phyloP scores from a whole-genome alignment of 2,113 vertebrate species.

The Seriola aureovittata region DNA sequence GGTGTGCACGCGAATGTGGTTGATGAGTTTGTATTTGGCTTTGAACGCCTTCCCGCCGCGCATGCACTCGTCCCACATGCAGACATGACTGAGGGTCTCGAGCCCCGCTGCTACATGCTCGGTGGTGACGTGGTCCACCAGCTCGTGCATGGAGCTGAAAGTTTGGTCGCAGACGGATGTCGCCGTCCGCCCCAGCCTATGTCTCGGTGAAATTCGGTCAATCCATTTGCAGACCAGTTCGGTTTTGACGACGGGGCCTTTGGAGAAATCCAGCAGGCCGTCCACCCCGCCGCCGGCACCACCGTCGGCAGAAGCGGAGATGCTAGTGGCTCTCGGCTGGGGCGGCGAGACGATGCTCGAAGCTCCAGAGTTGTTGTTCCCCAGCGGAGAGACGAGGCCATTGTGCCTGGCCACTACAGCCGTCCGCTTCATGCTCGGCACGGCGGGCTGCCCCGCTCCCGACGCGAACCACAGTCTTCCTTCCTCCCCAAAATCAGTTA shows the following conservation, averaged over 20 bases:
- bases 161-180: constrained; percentile 91
- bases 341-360: constrained; percentile 89
- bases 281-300: constrained; percentile 50
- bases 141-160: constrained; percentile 98
- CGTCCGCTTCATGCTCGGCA: constrained; percentile 78
- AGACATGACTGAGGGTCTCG: constrained; percentile 95
- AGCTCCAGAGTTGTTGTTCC: constrained; percentile 94
- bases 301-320: constrained; percentile 34
- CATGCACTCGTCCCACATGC: constrained; percentile 96
- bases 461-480: constrained; percentile 34
- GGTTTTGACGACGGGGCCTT: constrained; percentile 91
- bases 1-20: constrained; percentile 97
- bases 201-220: constrained; percentile 82
- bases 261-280: constrained; percentile 75
- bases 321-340: constrained; percentile 52
- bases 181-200: constrained; percentile 81
- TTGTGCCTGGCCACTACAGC: constrained; percentile 80
- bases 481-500: constrained; percentile 13
- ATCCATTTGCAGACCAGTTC: constrained; percentile 97
- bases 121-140: constrained; percentile 96
- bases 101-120: constrained; percentile 89
- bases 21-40: constrained; percentile 98
- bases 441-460: constrained; percentile 71
- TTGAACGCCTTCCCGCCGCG: constrained; percentile 97
- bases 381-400: constrained; percentile 88